These are phyloP conservation scores for Nothobranchius kuhntae DNA, from an alignment of 2,113 vertebrate species.

Conservation along the genomic window DNA sequence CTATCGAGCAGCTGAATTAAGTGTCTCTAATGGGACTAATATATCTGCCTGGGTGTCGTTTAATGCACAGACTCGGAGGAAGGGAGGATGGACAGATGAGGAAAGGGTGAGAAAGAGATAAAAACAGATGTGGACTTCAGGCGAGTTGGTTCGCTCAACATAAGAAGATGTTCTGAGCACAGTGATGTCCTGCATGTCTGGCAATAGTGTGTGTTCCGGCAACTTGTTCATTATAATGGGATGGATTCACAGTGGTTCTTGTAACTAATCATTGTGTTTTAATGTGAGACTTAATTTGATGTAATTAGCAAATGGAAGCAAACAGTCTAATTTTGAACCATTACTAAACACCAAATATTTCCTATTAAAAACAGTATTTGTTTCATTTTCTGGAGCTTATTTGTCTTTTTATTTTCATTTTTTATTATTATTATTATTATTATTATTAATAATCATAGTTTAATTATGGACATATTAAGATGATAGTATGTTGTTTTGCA, in stretches of 20 bases:
- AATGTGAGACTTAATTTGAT: not conserved
- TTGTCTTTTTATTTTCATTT: too few species aligned
- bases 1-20: conserved; percentile 59
- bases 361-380: too few species aligned
- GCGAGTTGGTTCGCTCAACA: not conserved
- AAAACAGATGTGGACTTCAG: conserved; percentile 54
- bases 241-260: not conserved
- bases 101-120: conserved; percentile 1
- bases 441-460: too few species aligned
- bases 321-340: too few species aligned
- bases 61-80: conserved; percentile 40
- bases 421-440: not conserved
- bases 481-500: too few species aligned
- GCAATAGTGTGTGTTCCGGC: not conserved
- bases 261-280: too few species aligned
- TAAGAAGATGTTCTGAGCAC: not conserved
- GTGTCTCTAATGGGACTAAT: conserved; percentile 70
- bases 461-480: too few species aligned
- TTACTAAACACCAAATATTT: too few species aligned
- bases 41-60: conserved; percentile 59
- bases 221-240: not conserved
- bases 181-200: not conserved
- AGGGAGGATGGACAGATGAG: conserved; percentile 29
- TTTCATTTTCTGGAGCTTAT: too few species aligned
- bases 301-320: not conserved